phyloP scores from a whole-genome alignment of 2,797 vertebrate genomes.

The Melanotaenia parkinsoni region DNA sequence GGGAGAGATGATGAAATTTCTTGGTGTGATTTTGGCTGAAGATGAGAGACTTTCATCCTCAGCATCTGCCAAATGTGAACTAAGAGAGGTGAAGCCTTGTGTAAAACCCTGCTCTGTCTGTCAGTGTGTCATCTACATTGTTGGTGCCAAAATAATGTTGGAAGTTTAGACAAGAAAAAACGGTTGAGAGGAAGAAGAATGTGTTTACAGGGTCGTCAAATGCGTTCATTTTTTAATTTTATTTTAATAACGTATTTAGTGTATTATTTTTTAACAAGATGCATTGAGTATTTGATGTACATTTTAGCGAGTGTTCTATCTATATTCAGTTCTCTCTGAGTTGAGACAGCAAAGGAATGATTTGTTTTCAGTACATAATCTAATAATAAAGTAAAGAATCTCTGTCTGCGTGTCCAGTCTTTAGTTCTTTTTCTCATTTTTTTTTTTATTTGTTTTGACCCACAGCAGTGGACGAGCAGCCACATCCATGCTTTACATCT shows the following conservation, averaged over 20 bases:
- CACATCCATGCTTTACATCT: too few species aligned
- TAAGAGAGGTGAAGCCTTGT: constrained; percentile 40
- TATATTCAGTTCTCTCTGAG: constrained; percentile 63
- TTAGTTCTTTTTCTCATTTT: not conserved
- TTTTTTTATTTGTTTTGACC: not conserved
- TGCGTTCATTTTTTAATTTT: constrained; percentile 81
- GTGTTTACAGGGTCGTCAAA: constrained; percentile 76
- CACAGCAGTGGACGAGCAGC: not conserved
- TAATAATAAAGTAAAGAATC: constrained; percentile 51
- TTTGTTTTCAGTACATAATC: constrained; percentile 66
- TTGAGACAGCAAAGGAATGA: constrained; percentile 69
- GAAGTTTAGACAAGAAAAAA: constrained; percentile 9
- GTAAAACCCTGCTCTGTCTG: constrained; percentile 38
- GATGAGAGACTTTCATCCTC: constrained; percentile 30
- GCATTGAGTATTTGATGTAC: constrained; percentile 62
- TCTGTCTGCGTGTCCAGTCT: not conserved
- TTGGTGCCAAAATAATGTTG: constrained; percentile 51
- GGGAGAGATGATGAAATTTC: constrained; percentile 19
- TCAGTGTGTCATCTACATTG: constrained; percentile 24
- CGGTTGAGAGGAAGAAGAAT: constrained; percentile 17
- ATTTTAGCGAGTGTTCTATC: constrained; percentile 58
- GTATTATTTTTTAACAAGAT: constrained; percentile 68
- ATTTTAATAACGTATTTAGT: constrained; percentile 70
- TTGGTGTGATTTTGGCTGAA: constrained; percentile 25
- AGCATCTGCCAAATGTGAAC: constrained; percentile 62